phyloP scores from a whole-genome alignment of 2,113 vertebrate species.

The Oriolus oriolus region DNA sequence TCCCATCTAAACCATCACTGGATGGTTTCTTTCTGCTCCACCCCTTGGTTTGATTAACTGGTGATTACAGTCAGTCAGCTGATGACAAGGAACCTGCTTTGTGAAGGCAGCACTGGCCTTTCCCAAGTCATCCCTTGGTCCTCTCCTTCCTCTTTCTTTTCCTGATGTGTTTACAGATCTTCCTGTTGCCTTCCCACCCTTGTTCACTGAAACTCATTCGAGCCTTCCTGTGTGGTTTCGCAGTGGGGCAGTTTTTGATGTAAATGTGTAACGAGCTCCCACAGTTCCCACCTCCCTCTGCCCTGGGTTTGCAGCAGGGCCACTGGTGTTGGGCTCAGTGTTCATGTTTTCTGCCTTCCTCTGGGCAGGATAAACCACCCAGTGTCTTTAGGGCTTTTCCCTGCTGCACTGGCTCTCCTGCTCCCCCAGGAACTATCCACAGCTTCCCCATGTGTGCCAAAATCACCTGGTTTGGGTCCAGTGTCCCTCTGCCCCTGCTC shows the following conservation, averaged over 20 bases:
- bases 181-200: neutral
- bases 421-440: neutral
- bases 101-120: neutral
- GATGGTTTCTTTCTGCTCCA: neutral
- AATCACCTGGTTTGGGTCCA: neutral
- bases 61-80: neutral
- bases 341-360: neutral
- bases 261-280: neutral
- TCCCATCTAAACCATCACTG: neutral
- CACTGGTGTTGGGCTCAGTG: accelerated
- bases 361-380: neutral
- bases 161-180: neutral
- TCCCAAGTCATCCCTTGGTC: neutral
- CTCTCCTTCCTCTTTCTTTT: neutral
- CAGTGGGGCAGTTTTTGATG: neutral
- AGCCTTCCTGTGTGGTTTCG: neutral
- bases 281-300: neutral
- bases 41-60: neutral
- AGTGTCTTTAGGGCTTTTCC: neutral
- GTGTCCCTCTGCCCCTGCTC: neutral
- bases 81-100: neutral
- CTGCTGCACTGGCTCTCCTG: neutral
- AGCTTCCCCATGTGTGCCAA: accelerated
- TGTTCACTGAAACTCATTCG: neutral
- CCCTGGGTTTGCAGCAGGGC: neutral